Evolutionary conservation across 2,113 vertebrate genomes (phyloP), one percentile per base, ranked within the genome.

Genomic region (Procavia capensis): DNA sequence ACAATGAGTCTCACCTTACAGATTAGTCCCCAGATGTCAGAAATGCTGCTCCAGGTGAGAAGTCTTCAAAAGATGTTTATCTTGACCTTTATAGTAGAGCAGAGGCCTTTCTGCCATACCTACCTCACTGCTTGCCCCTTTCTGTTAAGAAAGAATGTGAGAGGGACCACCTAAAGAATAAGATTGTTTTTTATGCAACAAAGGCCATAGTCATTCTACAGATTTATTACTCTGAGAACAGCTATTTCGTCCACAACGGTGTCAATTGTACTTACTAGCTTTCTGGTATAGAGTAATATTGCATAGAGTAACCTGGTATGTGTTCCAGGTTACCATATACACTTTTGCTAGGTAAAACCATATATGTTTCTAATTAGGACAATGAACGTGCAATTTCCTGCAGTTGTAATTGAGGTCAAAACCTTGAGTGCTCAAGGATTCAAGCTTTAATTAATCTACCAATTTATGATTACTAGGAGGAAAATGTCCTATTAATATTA

Each of bases 321-420:
- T 57, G 27, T 85, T 95, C 75, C 70, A 66, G 90, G 79, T 92
- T 75, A 70, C 72, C 20, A 2, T 10, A 57, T n/a, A 63, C 72
- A 36, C 93, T 90, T 78, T 82, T 70, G 61, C 96, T 86, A 89
- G 93, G 95, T 61, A 70, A 83, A 91, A 88, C 79, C 47, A 25
- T 86, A 61, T 17, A 16, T 81, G 86, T 86, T 95, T 95, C 93
- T 83, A 94, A 84, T 96, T 91, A 95, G 70, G 88, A 72, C 61
- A 68, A 94, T 96, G 96, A 97, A 92, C 85, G 74, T 88, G 88
- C 82, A 95, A 91, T 97, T 97, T 97, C 96, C 95, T 95, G 95
- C 64, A 92, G 96, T 80, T 22, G 2, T 88, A 94, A 96, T 95
- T 79, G 93, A 96, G 93, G 93, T 83, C 75, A 25, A 83, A 83